Base-by-base conservation (phyloP, 2,113 vertebrate genomes). In the Pygoscelis antarcticus region DNA sequence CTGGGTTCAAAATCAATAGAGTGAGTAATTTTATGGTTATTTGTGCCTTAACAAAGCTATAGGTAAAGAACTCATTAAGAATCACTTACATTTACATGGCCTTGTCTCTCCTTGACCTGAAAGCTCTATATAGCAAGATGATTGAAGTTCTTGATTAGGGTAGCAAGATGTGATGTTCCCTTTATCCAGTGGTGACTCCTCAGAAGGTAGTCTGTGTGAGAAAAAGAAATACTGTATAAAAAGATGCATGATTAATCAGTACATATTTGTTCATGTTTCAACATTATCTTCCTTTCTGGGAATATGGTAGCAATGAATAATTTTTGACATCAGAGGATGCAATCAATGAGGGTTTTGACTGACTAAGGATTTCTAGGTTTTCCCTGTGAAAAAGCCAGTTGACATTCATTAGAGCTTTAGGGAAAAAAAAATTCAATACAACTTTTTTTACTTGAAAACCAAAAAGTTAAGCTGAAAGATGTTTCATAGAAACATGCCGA, bases 311-410 rank as follows among this genome's bases (percentile, higher is more conserved):
- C 36, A 40, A 49, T 58, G 87, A 93, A 91, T 94, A 82, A 93
- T 93, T 96, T 96, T 87, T 76, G 93, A 93, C 83, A 95, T 96
- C 94, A 96, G 94, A 97, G 77, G 57, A 55, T 89, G 52, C 61
- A 91, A 91, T 96, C 95, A 87, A 89, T 97, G 66, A 80, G 10
- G 20, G 25, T 95, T 96, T 95, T 96, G 77, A 91, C 94, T 96
- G 94, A 95, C 86, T 96, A 96, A 96, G 95, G 86, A 82, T 79
- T 96, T 96, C 89, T 89, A 84, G 65, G 30, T 60, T 97, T 96
- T 93, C 40, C 17, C 52, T 87, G 27, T 94, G 65, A 93, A 97
- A 82, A 95, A 76, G 6, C 6, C 60, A 76, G 66, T 87, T 96
- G 81, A 87, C 70, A 84, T 96, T 96, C 81, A 72, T 94, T 96